A percentile compares a stretch with the other conserved stretches of the same genome.
These are phyloP conservation scores for Caranx ignobilis DNA, from an alignment of 2,113 vertebrate species.

Conservation along the genomic window DNA sequence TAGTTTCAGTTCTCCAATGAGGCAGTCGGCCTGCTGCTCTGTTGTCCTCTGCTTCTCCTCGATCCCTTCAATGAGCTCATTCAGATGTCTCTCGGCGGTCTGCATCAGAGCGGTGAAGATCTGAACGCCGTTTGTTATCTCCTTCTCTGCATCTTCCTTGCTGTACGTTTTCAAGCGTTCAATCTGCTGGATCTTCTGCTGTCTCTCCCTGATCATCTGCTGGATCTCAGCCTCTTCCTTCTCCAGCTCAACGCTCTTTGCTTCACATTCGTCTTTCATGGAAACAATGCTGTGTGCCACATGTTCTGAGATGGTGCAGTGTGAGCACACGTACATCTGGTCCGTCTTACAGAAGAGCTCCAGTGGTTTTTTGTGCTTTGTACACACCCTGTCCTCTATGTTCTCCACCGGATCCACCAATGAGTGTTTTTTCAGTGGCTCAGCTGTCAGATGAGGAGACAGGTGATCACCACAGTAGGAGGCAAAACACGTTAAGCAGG, in stretches of 20 bases:
- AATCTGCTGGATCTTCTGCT: not conserved
- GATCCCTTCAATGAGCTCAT: constrained; percentile 22
- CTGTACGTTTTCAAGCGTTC: not conserved
- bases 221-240: not conserved
- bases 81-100: constrained; percentile 3
- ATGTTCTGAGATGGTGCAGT: constrained; percentile 71
- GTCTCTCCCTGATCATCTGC: constrained; percentile 4
- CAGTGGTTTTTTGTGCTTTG: constrained; percentile 81
- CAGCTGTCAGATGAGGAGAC: constrained; percentile 27
- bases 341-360: constrained; percentile 87
- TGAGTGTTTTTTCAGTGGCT: constrained; percentile 8
- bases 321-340: constrained; percentile 83
- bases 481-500: constrained; percentile 37
- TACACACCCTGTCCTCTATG: constrained; percentile 84
- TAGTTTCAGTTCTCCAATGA: constrained; percentile 16
- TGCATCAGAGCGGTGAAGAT: constrained; percentile 25
- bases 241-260: not conserved
- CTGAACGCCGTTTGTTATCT: constrained; percentile 3
- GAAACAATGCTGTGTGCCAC: not conserved
- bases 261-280: constrained; percentile 18
- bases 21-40: constrained; percentile 2
- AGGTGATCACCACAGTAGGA: constrained; percentile 34
- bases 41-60: not conserved
- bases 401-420: constrained; percentile 79
- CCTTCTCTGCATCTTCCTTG: constrained; percentile 26